Base-by-base conservation (phyloP, 2,888 invertebrate genomes). In the Ophioninae sp. region DNA sequence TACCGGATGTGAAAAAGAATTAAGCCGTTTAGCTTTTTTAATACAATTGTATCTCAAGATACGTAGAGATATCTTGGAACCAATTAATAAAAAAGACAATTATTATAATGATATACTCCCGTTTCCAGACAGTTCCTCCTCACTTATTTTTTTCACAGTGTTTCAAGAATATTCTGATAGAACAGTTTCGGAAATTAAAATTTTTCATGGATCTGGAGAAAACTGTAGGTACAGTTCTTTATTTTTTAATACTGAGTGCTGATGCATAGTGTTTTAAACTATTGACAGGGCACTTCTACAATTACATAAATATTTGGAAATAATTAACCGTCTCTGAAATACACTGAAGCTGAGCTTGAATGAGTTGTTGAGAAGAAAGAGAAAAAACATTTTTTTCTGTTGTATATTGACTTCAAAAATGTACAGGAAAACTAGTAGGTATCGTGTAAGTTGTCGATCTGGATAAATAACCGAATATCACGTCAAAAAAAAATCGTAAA, bases 1-100 rank as follows among this genome's bases (percentile, higher is more conserved):
- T 20, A 44, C 50, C 41, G 68, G n/a, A 37, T 72, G 72, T 20
- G 72, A 41, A 62, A 30, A 70, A 41, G 21, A 17, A 37, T 61
- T 8, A 65, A 17, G 59, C 69, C 20, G 67, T 73, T 76, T 62
- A 30, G 78, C 21, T 17, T n/a, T 17, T n/a, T 41, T 21, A 39
- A 61, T 17, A 8, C 20, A 61, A 20, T 17, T 20, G 21, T 17
- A 10, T 17, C 17, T 50, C 17, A 17, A 50, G 50, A 2, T 13
- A 17, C 13, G 50, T 17, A 17, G 50, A 13, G 17, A 50, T 13
- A 5, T 50, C 13, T 50, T 50, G 13, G 50, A 13, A 10, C 50
- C 13, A 50, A 50, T 50, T 50, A 50, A 50, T 50, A 17, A 50
- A 50, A 50, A 10, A 17, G 17, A 50, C 50, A 10, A 50, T 50